A percentile compares a stretch with the other conserved stretches of the same genome.
Evolutionary conservation across 2,888 invertebrate genomes (phyloP).

Genomic region (Leucania comma): DNA sequence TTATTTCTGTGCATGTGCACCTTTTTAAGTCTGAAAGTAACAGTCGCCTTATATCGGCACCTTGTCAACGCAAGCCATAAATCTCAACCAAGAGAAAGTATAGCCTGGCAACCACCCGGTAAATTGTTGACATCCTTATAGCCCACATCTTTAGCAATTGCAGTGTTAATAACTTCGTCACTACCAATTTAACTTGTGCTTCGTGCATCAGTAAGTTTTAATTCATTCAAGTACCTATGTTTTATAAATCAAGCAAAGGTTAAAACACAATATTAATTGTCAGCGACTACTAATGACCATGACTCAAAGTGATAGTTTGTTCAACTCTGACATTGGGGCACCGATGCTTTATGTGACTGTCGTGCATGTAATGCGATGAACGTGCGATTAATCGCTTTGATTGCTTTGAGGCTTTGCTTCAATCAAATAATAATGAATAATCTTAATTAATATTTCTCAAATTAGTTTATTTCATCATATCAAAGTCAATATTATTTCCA

Average conservation of each 20-base stretch:
- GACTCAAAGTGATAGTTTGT: slow-evolving; percentile 62
- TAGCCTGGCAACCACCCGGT: slow-evolving; percentile 1
- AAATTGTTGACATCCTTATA: slow-evolving; percentile 17
- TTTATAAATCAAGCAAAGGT: slow-evolving; percentile 52
- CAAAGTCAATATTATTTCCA: neutral
- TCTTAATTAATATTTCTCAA: slow-evolving; percentile 12
- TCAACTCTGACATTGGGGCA: slow-evolving; percentile 62
- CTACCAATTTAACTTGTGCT: slow-evolving; percentile 24
- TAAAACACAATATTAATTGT: slow-evolving; percentile 52
- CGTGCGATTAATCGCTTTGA: slow-evolving; percentile 41
- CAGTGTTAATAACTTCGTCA: slow-evolving; percentile 29
- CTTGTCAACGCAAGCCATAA: slow-evolving; percentile 19
- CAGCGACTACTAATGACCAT: slow-evolving; percentile 50
- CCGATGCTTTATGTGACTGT: slow-evolving; percentile 19
- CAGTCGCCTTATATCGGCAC: slow-evolving; percentile 10
- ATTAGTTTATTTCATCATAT: slow-evolving; percentile 8
- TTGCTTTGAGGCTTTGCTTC: slow-evolving; percentile 13
- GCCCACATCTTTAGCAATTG: slow-evolving; percentile 5
- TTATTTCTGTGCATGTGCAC: neutral
- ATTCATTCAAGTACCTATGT: slow-evolving; percentile 29
- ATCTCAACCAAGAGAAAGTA: slow-evolving; percentile 32
- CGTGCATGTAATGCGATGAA: slow-evolving; percentile 29
- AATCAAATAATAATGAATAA: neutral
- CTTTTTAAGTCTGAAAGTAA: slow-evolving; percentile 20
- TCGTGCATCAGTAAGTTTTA: slow-evolving; percentile 20